phyloP scores from a whole-genome alignment of 2,888 invertebrate species.

The Aporophyla lueneburgensis region DNA sequence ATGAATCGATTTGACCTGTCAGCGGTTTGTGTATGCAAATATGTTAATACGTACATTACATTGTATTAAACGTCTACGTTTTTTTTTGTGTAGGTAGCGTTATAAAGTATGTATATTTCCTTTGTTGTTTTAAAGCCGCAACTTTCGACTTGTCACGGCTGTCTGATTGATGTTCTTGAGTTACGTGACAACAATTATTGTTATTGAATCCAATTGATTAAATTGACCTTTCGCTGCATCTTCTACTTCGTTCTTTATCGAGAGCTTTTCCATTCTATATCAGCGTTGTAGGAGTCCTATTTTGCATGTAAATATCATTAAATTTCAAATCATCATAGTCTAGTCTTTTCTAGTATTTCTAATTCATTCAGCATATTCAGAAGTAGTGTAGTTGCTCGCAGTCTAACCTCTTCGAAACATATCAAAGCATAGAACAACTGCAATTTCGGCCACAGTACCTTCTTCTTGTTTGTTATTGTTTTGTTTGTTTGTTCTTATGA shows the following conservation, averaged over 20 bases:
- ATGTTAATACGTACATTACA: conserved; percentile 35
- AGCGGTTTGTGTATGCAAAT: conserved; percentile 27
- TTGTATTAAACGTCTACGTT: conserved; percentile 18
- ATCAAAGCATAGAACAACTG: background rate
- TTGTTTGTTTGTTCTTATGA: too few relatives aligned
- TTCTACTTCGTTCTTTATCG: background rate
- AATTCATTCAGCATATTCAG: background rate
- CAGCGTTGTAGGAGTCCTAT: background rate
- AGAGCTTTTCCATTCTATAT: background rate
- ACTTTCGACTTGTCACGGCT: background rate
- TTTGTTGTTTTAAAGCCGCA: conserved; percentile 23
- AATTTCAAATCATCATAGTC: background rate
- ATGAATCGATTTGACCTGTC: conserved; percentile 43
- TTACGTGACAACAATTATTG: conserved; percentile 13
- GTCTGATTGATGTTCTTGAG: background rate
- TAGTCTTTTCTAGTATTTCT: background rate
- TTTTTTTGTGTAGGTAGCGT: background rate
- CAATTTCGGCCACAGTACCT: too few relatives aligned
- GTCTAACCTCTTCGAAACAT: background rate
- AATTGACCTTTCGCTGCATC: conserved; percentile 14
- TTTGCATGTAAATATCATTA: background rate
- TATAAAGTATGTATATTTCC: background rate
- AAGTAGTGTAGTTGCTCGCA: background rate
- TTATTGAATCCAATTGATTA: conserved; percentile 12
- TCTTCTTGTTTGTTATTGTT: too few relatives aligned